Evolutionary conservation across 2,113 vertebrate species (phyloP).

Genomic region (Colinus virginianus): DNA sequence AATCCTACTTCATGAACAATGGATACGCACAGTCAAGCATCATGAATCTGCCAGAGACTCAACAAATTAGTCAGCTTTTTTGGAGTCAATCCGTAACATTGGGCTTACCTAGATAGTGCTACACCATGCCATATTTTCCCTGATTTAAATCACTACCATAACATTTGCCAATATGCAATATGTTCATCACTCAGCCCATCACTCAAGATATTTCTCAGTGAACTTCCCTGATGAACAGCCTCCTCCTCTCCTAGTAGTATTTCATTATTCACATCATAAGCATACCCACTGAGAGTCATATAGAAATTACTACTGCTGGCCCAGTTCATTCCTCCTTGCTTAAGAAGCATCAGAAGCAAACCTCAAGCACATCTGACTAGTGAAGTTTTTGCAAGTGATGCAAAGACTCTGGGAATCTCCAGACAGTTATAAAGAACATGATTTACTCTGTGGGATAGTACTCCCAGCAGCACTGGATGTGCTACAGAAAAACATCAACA

Average conservation of each 20-base stretch:
- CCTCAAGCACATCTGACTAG: neutral
- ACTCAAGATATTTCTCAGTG: neutral
- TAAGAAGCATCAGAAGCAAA: neutral
- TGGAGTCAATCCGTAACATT: neutral
- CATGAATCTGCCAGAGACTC: constrained; percentile 25
- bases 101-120: neutral
- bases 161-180: neutral
- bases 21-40: neutral
- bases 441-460: neutral
- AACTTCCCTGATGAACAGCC: neutral
- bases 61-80: constrained; percentile 47
- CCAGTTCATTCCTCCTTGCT: neutral
- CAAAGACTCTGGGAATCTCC: neutral
- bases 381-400: neutral
- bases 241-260: neutral
- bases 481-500: neutral
- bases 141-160: neutral
- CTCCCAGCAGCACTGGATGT: neutral
- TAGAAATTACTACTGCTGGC: neutral
- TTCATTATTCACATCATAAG: neutral
- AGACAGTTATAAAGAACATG: neutral
- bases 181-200: neutral
- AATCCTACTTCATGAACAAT: neutral
- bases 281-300: neutral
- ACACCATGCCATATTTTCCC: neutral